These are phyloP conservation scores for Takifugu bimaculatus DNA, from an alignment of 2,113 vertebrate species.

Conservation along the genomic window DNA sequence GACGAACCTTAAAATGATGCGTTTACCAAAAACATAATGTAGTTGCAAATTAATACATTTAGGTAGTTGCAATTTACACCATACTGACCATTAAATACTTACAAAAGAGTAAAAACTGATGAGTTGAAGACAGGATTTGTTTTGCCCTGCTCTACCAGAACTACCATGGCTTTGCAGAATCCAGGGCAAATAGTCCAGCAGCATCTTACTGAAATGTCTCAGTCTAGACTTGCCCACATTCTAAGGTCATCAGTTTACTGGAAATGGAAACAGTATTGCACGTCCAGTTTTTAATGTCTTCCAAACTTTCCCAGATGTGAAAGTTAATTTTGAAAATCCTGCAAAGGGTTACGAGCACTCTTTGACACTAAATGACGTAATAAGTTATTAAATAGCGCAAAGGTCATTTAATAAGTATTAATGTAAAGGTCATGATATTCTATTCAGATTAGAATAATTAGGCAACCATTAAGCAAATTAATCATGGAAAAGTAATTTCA, in stretches of 20 bases:
- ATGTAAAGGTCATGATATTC: slow-evolving; percentile 14
- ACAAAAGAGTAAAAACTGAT: no score
- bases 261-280: slow-evolving; percentile 68
- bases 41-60: no score
- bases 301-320: slow-evolving; percentile 17
- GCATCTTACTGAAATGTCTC: slow-evolving; percentile 17
- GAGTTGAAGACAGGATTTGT: background rate
- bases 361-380: slow-evolving; percentile 17
- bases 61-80: no score
- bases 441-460: background rate
- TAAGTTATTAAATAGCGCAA: slow-evolving; percentile 1
- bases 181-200: slow-evolving; percentile 27
- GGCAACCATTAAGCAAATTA: background rate
- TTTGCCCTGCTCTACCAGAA: rapidly evolving
- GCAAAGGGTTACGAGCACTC: slow-evolving; percentile 37
- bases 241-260: slow-evolving; percentile 66
- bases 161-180: slow-evolving; percentile 1
- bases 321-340: slow-evolving; percentile 37
- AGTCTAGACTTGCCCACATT: slow-evolving; percentile 50
- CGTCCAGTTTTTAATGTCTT: slow-evolving; percentile 37
- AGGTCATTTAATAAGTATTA: slow-evolving; percentile 10
- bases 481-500: background rate
- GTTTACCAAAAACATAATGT: no score
- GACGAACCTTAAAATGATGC: no score
- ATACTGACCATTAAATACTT: no score